These are phyloP conservation scores for Brachirus orientalis DNA, from an alignment of 2,113 vertebrate genomes.

Conservation along the genomic window DNA sequence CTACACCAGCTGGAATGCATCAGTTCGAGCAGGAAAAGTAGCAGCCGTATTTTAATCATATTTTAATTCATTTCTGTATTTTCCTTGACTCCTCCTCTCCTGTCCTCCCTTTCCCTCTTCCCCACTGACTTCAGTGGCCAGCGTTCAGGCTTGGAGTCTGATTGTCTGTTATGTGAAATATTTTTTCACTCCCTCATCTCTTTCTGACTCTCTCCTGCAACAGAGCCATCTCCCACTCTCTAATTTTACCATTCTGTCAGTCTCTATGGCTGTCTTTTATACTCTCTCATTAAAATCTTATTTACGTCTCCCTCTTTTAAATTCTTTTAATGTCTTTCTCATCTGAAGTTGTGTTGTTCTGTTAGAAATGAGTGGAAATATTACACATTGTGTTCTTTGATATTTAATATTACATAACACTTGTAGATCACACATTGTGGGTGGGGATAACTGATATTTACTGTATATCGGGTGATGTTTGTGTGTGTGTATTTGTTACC, in stretches of 20 bases:
- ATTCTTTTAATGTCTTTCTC: conserved; percentile 9
- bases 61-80: conserved; percentile 56
- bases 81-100: conserved; percentile 47
- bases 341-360: conserved; percentile 27
- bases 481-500: not conserved
- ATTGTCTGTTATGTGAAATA: conserved; percentile 68
- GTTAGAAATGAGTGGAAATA: conserved; percentile 12
- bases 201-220: conserved; percentile 47
- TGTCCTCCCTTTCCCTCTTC: conserved; percentile 54
- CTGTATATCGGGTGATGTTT: no score
- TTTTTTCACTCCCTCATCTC: conserved; percentile 58
- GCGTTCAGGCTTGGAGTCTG: conserved; percentile 49
- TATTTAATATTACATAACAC: conserved; percentile 39
- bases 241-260: conserved; percentile 55
- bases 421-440: conserved; percentile 4
- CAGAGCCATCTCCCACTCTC: conserved; percentile 47
- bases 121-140: conserved; percentile 40
- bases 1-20: conserved; percentile 67
- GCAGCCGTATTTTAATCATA: conserved; percentile 52
- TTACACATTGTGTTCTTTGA: conserved; percentile 42
- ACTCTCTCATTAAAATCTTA: conserved; percentile 52
- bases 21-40: conserved; percentile 54
- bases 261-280: conserved; percentile 27
- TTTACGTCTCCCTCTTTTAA: conserved; percentile 17
- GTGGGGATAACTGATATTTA: conserved; percentile 19